Evolutionary conservation across 2,797 vertebrate species (phyloP).

Genomic region (Xiphorhynchus erythropygius): DNA sequence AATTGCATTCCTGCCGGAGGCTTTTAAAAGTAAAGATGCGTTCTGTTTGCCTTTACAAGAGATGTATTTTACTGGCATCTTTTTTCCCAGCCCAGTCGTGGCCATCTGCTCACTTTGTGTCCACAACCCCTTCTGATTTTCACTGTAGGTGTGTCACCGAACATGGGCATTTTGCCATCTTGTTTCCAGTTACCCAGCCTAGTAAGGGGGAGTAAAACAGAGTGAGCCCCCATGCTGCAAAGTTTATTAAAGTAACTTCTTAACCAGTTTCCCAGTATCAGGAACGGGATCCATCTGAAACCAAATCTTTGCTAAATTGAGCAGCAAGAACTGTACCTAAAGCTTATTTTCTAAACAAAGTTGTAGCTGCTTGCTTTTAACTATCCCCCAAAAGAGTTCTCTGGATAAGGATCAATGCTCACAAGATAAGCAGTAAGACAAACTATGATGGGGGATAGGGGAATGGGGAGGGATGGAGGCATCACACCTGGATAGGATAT

Average conservation of each 20-base stretch:
- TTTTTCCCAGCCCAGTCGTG: not conserved
- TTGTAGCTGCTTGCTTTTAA: not conserved
- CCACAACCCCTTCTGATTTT: not conserved
- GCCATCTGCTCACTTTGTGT: not conserved
- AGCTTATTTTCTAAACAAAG: not conserved
- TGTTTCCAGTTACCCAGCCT: not conserved
- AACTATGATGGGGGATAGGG: fast-evolving
- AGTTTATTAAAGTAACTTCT: not conserved
- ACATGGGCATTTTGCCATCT: not conserved
- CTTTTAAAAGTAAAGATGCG: constrained; percentile 32
- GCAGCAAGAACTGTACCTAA: not conserved
- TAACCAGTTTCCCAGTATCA: not conserved
- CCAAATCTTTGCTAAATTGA: not conserved
- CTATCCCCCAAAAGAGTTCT: not conserved
- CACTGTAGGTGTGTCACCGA: not conserved
- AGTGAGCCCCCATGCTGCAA: not conserved
- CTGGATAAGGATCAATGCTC: not conserved
- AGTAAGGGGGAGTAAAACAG: not conserved
- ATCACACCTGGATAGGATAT: fast-evolving
- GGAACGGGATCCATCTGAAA: not conserved
- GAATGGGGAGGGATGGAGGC: not conserved
- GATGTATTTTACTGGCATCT: not conserved
- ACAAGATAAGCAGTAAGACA: not conserved
- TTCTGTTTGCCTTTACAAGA: not conserved
- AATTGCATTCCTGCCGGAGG: constrained; percentile 57